phyloP scores from a whole-genome alignment of 1,140 invertebrate genomes.

The Eueides isabella region DNA sequence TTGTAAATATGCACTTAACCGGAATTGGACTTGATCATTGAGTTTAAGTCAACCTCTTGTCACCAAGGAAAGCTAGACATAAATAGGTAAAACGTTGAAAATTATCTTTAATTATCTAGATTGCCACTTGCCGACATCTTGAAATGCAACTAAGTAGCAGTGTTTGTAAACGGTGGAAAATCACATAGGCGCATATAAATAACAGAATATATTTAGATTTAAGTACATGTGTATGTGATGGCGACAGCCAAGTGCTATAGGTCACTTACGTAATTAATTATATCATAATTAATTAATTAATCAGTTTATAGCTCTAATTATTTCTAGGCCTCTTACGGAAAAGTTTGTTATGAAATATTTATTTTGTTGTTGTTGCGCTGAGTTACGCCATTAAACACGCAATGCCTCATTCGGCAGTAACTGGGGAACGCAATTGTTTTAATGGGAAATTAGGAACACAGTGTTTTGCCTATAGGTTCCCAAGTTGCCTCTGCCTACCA shows the following conservation, averaged over 20 bases:
- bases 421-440: no score
- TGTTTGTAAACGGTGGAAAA: constrained; percentile 11
- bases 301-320: neutral
- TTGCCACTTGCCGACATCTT: neutral
- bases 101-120: neutral
- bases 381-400: no score
- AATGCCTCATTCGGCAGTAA: no score
- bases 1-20: no score
- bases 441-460: no score
- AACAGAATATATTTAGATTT: constrained; percentile 1
- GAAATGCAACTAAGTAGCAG: neutral
- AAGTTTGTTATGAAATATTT: neutral
- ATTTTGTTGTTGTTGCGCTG: no score
- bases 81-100: neutral
- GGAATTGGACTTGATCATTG: no score
- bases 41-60: neutral
- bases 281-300: neutral
- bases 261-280: neutral
- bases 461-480: no score
- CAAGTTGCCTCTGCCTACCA: no score
- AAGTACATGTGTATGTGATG: no score
- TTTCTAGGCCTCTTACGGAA: neutral
- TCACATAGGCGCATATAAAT: neutral
- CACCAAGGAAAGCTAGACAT: neutral
- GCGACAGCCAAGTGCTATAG: neutral